Evolutionary conservation across 2,888 invertebrate genomes (phyloP).

Genomic region (Ochlodes sylvanus): DNA sequence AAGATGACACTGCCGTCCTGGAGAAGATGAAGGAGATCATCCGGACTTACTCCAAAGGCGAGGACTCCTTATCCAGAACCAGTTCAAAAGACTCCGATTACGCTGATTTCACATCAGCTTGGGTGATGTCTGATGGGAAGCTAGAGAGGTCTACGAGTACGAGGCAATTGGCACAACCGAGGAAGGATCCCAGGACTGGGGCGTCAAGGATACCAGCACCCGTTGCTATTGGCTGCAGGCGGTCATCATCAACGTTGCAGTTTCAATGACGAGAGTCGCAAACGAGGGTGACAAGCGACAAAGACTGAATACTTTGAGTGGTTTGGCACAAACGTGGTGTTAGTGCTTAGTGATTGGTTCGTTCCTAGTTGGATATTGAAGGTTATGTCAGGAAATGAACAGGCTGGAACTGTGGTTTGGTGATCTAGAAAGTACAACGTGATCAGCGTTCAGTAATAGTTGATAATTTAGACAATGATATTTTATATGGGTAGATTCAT

Average conservation of each 20-base stretch:
- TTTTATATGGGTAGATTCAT: conserved; percentile 32
- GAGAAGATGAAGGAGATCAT: conserved; percentile 90
- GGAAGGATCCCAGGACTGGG: conserved; percentile 75
- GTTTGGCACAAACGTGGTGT: conserved; percentile 10
- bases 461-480: conserved; percentile 5
- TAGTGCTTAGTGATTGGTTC: conserved; percentile 27
- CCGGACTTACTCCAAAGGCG: conserved; percentile 76
- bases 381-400: conserved; percentile 6
- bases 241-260: conserved; percentile 77
- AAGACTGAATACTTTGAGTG: conserved; percentile 46
- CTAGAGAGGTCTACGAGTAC: conserved; percentile 86
- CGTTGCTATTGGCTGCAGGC: conserved; percentile 72
- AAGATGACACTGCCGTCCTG: conserved; percentile 90
- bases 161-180: conserved; percentile 75
- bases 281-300: conserved; percentile 46
- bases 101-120: conserved; percentile 89
- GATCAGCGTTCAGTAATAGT: not conserved
- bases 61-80: conserved; percentile 76
- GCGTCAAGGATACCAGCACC: conserved; percentile 79
- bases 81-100: conserved; percentile 86
- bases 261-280: conserved; percentile 67
- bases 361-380: conserved; percentile 23
- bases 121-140: conserved; percentile 90
- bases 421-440: conserved; percentile 9
- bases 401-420: conserved; percentile 10